phyloP scores from a whole-genome alignment of 2,113 vertebrate genomes.

The Urocynchramus pylzowi region DNA sequence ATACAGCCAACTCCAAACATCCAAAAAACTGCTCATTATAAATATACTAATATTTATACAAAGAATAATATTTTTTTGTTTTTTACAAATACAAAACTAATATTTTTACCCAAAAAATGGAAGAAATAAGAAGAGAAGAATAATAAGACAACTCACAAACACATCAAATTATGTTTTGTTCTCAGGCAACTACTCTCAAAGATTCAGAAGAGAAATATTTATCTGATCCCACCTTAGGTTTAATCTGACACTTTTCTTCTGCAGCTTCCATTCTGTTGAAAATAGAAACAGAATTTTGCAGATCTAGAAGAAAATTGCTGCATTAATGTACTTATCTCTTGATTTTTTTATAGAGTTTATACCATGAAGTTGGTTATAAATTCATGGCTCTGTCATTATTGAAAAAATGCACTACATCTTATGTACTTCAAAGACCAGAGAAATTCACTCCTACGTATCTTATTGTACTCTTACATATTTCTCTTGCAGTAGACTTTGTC shows the following conservation, averaged over 20 bases:
- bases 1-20: too few relatives aligned
- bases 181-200: background rate
- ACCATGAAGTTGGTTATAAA: background rate
- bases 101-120: background rate
- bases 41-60: too few relatives aligned
- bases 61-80: too few relatives aligned
- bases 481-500: background rate
- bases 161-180: background rate
- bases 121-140: background rate
- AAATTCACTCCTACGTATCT: background rate
- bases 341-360: background rate
- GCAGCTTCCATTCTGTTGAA: background rate
- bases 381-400: background rate
- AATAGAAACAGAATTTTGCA: conserved; percentile 11
- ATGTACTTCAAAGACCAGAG: background rate
- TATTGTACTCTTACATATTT: background rate
- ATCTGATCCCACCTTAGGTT: background rate
- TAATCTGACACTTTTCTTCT: background rate
- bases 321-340: background rate
- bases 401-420: background rate
- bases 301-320: conserved; percentile 11
- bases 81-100: too few relatives aligned
- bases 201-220: background rate
- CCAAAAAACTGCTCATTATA: accelerated
- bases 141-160: background rate